Evolutionary conservation across 2,888 invertebrate species (phyloP), one percentile per base, ranked within the genome.

Genomic region (Acanthosepion esculentum): DNA sequence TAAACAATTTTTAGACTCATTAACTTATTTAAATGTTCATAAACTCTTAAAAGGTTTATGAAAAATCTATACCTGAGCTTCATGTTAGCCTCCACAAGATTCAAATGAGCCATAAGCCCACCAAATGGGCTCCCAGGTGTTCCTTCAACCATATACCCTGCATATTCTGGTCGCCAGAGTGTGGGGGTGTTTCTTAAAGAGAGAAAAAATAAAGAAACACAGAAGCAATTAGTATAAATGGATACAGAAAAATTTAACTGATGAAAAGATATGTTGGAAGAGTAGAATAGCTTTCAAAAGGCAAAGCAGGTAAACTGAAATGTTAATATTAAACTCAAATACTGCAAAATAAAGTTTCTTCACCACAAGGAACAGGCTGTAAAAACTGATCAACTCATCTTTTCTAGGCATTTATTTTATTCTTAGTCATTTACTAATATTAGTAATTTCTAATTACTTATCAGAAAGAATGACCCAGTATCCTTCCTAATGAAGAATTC

Each of bases 41-140:
- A 41, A 41, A 41, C 41, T 41, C 41, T 41, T 41, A 55, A 55
- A 26, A 26, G 78, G 12, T 26, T 78, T 8, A 78, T 78, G 15
- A 50, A 48, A 92, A 48, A n/a, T 50, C 6, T 29, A 4, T 95
- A 97, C 97, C 98, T 97, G 96, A 98, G 98, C 96, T 98, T 98
- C 99, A 99, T 99, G 97, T 99, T 99, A 15, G 99, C 99, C 97
- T 99, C 99, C 12, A 99, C 99, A 95, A 99, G 98, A 97, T 99
- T 99, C 97, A 99, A 99, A 98, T 99, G 99, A 15, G 99, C 99
- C 97, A 99, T 98, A 29, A 99, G 98, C 0, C 99, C 99, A 18
- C 99, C 99, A 96, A 99, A 99, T 0, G 98, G 98, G 95, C 97
- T 96, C 0, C 99, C 99, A 0, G 99, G 99, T 0, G 99, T 99